These are phyloP conservation scores for Pungitius pungitius DNA, from an alignment of 2,113 vertebrate species.

Conservation along the genomic window DNA sequence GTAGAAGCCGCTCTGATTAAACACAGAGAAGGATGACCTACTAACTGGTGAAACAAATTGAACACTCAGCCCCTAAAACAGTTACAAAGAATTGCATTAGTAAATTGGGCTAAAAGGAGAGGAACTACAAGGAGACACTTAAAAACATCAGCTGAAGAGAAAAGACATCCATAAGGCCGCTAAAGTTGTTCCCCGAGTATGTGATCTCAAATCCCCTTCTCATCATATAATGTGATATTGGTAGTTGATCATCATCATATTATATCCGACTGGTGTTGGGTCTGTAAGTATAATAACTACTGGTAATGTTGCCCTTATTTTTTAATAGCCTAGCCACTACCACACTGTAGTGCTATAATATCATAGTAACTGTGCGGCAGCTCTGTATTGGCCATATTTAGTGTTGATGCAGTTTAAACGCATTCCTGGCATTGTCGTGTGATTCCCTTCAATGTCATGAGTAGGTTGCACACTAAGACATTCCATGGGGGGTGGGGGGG, in stretches of 20 bases:
- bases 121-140: neutral
- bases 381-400: neutral
- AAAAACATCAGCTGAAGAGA: neutral
- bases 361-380: neutral
- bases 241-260: too few species aligned
- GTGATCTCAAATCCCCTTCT: neutral
- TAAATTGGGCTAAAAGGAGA: neutral
- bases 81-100: neutral
- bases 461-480: neutral
- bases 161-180: neutral
- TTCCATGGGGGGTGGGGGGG: neutral
- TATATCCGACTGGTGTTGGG: too few species aligned
- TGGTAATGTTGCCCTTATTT: neutral
- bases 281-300: neutral
- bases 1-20: neutral
- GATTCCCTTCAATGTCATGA: slow-evolving; percentile 16
- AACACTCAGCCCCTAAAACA: neutral
- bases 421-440: neutral
- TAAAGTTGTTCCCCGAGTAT: neutral
- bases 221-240: neutral
- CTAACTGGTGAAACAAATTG: neutral
- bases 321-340: neutral
- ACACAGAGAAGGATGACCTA: neutral
- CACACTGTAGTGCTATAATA: neutral
- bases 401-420: neutral